Conservation (phyloP, 1,140 invertebrate genomes). For the Diabrotica undecimpunctata region DNA sequence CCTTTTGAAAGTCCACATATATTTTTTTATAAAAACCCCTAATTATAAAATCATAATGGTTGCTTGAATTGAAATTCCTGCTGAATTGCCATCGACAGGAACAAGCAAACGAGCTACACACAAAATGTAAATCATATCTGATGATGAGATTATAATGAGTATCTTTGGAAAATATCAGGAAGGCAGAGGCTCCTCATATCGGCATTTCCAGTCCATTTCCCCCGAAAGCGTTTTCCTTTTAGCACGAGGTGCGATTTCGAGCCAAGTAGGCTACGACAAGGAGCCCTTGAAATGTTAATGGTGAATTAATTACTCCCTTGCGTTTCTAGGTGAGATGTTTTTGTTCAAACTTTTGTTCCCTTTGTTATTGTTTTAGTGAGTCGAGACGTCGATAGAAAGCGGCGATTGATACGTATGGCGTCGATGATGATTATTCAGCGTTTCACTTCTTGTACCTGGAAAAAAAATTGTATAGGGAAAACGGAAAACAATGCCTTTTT, state of each 20-base stretch:
- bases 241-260: constrained; percentile 18
- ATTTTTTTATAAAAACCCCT: no score
- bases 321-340: constrained; percentile 19
- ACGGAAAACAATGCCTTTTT: no score
- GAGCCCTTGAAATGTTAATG: constrained; percentile 27
- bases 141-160: constrained; percentile 33
- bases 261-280: constrained; percentile 5
- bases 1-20: no score
- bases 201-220: constrained; percentile 30
- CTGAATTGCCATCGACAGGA: no score
- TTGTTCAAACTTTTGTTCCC: constrained; percentile 6
- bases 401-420: no score
- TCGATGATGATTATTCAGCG: no score
- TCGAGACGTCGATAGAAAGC: no score
- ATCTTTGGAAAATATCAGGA: constrained; percentile 20
- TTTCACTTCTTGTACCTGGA: no score
- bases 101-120: neutral
- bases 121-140: constrained; percentile 27
- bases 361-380: no score
- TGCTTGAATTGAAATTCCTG: no score
- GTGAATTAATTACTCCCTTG: constrained; percentile 28
- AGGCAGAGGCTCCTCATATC: constrained; percentile 21
- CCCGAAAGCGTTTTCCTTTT: constrained; percentile 25
- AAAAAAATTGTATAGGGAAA: no score
- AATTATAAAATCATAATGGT: no score